These are phyloP conservation scores for Cololabis saira DNA, from an alignment of 2,113 vertebrate species.

Conservation along the genomic window DNA sequence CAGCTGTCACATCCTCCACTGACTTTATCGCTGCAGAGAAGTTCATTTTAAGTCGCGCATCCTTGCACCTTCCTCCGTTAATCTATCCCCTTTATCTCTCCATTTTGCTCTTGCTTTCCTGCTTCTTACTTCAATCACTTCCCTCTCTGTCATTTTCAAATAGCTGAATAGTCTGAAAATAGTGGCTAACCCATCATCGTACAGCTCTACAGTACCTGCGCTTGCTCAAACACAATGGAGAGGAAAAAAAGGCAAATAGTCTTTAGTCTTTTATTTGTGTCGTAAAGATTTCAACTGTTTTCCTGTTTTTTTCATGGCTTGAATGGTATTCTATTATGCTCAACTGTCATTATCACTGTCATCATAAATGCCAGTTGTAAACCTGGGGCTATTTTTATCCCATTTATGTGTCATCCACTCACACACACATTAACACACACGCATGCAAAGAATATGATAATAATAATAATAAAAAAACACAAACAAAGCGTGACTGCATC, in stretches of 20 bases:
- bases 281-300: slow-evolving; percentile 17
- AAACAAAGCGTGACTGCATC: not conserved
- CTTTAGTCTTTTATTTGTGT: not conserved
- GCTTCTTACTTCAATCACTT: slow-evolving; percentile 44
- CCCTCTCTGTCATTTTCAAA: slow-evolving; percentile 53
- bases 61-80: slow-evolving; percentile 52
- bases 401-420: no score
- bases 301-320: slow-evolving; percentile 5
- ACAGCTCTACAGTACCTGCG: not conserved
- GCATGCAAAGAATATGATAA: no score
- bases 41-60: slow-evolving; percentile 65
- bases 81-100: slow-evolving; percentile 44
- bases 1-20: slow-evolving; percentile 69
- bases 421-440: no score
- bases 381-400: no score
- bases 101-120: slow-evolving; percentile 47
- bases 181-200: not conserved
- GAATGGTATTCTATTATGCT: slow-evolving; percentile 40
- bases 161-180: slow-evolving; percentile 37
- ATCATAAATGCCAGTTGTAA: slow-evolving; percentile 34
- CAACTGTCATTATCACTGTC: slow-evolving; percentile 43
- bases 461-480: not conserved
- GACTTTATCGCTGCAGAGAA: slow-evolving; percentile 56
- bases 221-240: not conserved
- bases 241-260: not conserved